Evolutionary conservation across 2,113 vertebrate species (phyloP).

Genomic region (Ammodytes dubius): DNA sequence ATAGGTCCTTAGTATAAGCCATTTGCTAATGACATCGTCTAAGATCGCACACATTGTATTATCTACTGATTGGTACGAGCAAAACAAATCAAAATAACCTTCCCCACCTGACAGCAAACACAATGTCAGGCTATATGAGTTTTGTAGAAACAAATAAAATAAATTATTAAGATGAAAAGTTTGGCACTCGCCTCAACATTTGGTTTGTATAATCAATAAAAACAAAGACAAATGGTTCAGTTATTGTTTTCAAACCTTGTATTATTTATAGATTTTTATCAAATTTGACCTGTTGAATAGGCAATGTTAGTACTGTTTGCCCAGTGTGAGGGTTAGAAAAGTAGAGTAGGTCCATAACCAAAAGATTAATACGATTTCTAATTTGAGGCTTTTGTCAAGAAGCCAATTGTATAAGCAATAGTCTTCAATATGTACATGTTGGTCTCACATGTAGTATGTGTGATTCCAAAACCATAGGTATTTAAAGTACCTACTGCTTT

Average conservation of each 20-base stretch:
- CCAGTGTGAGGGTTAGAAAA: neutral
- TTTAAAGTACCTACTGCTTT: constrained; percentile 8
- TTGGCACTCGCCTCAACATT: neutral
- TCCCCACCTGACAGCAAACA: neutral
- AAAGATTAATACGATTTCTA: neutral
- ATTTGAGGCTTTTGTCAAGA: neutral
- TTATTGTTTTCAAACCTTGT: too few species aligned
- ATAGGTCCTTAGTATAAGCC: too few species aligned
- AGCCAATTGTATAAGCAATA: neutral
- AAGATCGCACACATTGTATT: neutral
- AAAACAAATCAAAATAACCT: neutral
- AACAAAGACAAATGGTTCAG: neutral
- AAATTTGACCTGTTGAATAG: neutral
- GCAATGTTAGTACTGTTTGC: neutral
- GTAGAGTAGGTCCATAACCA: neutral
- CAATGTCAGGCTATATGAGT: neutral
- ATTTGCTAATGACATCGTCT: neutral
- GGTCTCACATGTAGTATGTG: neutral
- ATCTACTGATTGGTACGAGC: neutral
- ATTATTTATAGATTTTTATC: neutral
- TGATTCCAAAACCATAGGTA: constrained; percentile 10
- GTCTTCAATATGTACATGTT: neutral
- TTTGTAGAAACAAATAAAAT: too few species aligned
- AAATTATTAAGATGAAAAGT: too few species aligned
- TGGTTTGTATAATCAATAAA: neutral